phyloP scores from a whole-genome alignment of 1,140 invertebrate species.

The Trialeurodes vaporariorum region DNA sequence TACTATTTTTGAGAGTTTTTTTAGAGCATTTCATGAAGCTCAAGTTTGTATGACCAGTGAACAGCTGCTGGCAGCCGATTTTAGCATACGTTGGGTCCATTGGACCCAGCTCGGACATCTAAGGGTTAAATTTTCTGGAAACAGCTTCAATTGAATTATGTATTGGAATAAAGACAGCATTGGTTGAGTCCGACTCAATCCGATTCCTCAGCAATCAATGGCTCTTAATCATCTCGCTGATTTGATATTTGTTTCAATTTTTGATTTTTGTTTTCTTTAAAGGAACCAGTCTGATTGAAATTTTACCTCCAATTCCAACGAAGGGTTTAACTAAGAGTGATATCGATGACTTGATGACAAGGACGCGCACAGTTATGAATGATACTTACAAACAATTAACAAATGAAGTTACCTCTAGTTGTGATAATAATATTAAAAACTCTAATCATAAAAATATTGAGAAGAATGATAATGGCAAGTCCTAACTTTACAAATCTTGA shows the following conservation, averaged over 20 bases:
- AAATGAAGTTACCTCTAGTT: slow-evolving; percentile 36
- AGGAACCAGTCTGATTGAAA: slow-evolving; percentile 54
- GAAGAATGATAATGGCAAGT: not conserved
- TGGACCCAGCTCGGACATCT: no score
- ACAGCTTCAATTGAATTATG: no score
- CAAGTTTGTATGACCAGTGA: no score
- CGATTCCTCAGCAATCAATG: not conserved
- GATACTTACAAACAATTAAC: slow-evolving; percentile 42
- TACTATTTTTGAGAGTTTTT: no score
- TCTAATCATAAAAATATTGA: not conserved
- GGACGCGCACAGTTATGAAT: slow-evolving; percentile 51
- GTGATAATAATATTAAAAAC: slow-evolving; percentile 10
- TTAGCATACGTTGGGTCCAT: no score
- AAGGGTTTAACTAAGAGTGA: slow-evolving; percentile 47
- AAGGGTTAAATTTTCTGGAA: no score
- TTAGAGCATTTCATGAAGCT: no score
- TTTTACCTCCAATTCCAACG: slow-evolving; percentile 56
- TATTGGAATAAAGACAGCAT: not conserved
- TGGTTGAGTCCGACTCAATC: not conserved
- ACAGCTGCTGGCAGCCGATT: no score
- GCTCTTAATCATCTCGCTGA: not conserved
- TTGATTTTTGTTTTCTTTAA: slow-evolving; percentile 25
- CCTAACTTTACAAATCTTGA: slow-evolving; percentile 1
- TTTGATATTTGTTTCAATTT: not conserved
- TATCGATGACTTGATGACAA: slow-evolving; percentile 49